Percentiles rank a stretch among this genome's conserved stretches.
phyloP scores from a whole-genome alignment of 2,113 vertebrate genomes.

The Malurus cyaneus region DNA sequence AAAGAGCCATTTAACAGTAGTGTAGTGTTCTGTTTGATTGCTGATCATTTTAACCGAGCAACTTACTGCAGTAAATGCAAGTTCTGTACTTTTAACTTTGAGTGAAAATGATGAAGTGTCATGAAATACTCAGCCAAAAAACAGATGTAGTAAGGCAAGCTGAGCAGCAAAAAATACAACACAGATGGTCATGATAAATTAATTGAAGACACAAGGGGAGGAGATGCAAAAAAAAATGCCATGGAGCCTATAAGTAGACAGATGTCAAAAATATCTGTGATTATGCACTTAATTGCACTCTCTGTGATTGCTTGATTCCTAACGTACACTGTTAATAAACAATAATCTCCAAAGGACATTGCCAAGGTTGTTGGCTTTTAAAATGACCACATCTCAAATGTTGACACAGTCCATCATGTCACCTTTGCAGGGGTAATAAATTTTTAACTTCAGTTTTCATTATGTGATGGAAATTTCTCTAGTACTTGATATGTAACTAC shows the following conservation, averaged over 20 bases:
- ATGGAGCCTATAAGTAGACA: conserved; percentile 23
- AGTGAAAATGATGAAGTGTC: conserved; percentile 1
- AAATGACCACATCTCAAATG: conserved; percentile 6
- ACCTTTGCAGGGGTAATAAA: not conserved
- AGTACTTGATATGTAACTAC: not conserved
- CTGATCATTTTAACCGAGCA: not conserved
- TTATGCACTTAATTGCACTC: conserved; percentile 56
- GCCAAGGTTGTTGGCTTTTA: conserved; percentile 32
- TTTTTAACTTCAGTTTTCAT: not conserved
- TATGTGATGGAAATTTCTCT: not conserved
- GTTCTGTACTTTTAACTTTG: not conserved
- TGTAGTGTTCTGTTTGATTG: not conserved
- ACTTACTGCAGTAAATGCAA: conserved; percentile 6
- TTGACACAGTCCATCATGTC: not conserved
- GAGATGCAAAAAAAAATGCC: conserved; percentile 3
- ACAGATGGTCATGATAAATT: conserved; percentile 58
- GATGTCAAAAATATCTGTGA: conserved; percentile 63
- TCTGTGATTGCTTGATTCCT: conserved; percentile 43
- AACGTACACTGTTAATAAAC: not conserved
- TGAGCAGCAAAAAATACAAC: conserved; percentile 33
- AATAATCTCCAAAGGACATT: conserved; percentile 7
- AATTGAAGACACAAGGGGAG: conserved; percentile 16
- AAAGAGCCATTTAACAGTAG: not conserved
- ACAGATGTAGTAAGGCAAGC: conserved; percentile 35
- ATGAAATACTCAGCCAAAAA: conserved; percentile 37